A percentile compares a stretch with the other conserved stretches of the same genome.
These are phyloP conservation scores for Melieria picta DNA, from an alignment of 2,888 invertebrate species.

Conservation along the genomic window DNA sequence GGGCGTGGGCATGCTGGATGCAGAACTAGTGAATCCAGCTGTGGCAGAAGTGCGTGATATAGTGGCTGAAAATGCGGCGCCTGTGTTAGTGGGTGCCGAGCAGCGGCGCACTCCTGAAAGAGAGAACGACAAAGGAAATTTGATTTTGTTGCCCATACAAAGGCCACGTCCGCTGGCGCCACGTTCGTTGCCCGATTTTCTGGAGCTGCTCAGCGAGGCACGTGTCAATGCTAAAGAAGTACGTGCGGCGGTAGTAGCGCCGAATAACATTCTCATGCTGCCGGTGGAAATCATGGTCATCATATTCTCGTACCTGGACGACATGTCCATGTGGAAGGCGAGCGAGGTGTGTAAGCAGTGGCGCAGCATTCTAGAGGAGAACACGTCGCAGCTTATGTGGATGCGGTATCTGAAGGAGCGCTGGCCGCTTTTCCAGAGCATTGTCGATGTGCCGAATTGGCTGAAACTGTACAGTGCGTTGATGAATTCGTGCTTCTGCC, in stretches of 20 bases:
- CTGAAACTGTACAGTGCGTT: conserved; percentile 77
- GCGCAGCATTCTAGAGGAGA: conserved; percentile 81
- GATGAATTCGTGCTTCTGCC: conserved; percentile 85
- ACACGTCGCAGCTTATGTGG: conserved; percentile 84
- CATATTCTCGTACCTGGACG: conserved; percentile 90
- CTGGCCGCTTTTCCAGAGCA: conserved; percentile 88
- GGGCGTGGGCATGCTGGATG: conserved; percentile 39
- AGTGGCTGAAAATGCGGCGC: conserved; percentile 24
- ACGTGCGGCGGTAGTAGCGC: conserved; percentile 31
- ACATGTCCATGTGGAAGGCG: conserved; percentile 89
- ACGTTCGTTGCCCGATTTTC: conserved; percentile 57
- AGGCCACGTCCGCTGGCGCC: conserved; percentile 59
- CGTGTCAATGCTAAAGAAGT: conserved; percentile 53
- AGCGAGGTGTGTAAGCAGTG: conserved; percentile 88
- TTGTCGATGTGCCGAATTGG: conserved; percentile 80
- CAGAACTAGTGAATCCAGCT: conserved; percentile 28
- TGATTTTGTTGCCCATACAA: conserved; percentile 51
- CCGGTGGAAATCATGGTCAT: conserved; percentile 78
- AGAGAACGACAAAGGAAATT: conserved; percentile 44
- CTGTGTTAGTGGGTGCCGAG: conserved; percentile 23
- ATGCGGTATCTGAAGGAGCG: conserved; percentile 77
- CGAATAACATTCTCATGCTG: conserved; percentile 53
- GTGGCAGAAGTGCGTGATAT: conserved; percentile 29
- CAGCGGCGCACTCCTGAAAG: conserved; percentile 41
- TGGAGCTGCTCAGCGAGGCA: conserved; percentile 60